Conservation (phyloP, 2,888 invertebrate species). For the Podotricha telesiphe region DNA sequence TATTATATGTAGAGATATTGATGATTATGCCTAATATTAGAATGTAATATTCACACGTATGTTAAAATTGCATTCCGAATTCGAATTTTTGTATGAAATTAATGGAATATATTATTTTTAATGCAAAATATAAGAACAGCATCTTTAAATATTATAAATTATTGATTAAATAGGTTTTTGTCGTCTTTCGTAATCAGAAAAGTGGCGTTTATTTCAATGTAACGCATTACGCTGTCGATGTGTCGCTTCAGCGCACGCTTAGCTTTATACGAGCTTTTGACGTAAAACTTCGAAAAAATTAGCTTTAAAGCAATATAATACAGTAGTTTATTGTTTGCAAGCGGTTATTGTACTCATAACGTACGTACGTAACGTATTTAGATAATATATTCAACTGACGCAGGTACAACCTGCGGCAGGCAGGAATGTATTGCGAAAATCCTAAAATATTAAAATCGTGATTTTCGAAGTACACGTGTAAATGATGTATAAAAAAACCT, state of each 20-base stretch:
- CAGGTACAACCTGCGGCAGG: no score
- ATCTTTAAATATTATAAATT: no score
- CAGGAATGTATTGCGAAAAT: background rate
- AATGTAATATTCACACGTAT: no score
- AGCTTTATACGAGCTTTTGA: background rate
- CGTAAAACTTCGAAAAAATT: background rate
- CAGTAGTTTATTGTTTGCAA: background rate
- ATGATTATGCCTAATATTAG: no score
- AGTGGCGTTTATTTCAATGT: background rate
- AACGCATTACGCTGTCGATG: background rate
- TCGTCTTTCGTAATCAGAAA: background rate
- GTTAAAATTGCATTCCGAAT: no score
- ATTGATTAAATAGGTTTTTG: no score
- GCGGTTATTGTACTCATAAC: background rate
- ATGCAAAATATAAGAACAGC: no score
- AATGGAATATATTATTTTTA: no score
- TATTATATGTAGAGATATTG: no score
- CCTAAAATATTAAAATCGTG: background rate
- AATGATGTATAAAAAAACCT: no score
- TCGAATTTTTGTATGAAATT: no score
- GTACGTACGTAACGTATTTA: background rate
- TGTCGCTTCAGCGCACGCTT: background rate
- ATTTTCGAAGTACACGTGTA: no score
- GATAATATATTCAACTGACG: background rate
- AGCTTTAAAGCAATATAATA: background rate